These are phyloP conservation scores for Malachius bipustulatus DNA, from an alignment of 2,888 invertebrate species.

Conservation along the genomic window DNA sequence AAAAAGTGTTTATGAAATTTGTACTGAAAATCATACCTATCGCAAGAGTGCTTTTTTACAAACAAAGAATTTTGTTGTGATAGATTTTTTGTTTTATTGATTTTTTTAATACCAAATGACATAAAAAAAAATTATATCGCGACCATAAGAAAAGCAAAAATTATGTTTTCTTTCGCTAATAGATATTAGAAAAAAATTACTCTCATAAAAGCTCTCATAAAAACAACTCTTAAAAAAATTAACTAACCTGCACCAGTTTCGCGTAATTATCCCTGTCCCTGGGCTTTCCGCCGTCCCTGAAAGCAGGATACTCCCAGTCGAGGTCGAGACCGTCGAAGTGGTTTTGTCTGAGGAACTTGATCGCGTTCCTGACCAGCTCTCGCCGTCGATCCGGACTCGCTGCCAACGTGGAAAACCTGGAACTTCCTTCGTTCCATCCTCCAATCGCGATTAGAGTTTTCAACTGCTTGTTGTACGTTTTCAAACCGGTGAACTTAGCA, in stretches of 20 bases:
- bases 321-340: constrained; percentile 88
- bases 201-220: too few relatives aligned
- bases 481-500: constrained; percentile 85
- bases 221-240: too few relatives aligned
- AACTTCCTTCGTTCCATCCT: constrained; percentile 88
- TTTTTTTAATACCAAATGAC: too few relatives aligned
- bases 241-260: constrained; percentile 61
- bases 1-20: too few relatives aligned
- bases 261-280: constrained; percentile 82
- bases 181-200: too few relatives aligned
- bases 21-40: too few relatives aligned
- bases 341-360: constrained; percentile 80
- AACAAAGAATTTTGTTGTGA: too few relatives aligned
- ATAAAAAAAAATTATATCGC: too few relatives aligned
- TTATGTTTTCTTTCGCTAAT: too few relatives aligned
- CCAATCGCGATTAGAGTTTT: constrained; percentile 87
- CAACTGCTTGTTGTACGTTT: constrained; percentile 83
- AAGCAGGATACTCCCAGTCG: constrained; percentile 84
- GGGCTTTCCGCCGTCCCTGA: constrained; percentile 67
- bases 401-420: constrained; percentile 79
- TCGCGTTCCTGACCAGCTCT: constrained; percentile 70
- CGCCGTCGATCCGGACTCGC: constrained; percentile 63
- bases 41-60: too few relatives aligned
- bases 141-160: too few relatives aligned
- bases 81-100: too few relatives aligned